Percentiles rank a stretch among this genome's conserved stretches.
These are phyloP conservation scores for Benitochromis conjunctus DNA, from an alignment of 2,113 vertebrate species.

Conservation along the genomic window DNA sequence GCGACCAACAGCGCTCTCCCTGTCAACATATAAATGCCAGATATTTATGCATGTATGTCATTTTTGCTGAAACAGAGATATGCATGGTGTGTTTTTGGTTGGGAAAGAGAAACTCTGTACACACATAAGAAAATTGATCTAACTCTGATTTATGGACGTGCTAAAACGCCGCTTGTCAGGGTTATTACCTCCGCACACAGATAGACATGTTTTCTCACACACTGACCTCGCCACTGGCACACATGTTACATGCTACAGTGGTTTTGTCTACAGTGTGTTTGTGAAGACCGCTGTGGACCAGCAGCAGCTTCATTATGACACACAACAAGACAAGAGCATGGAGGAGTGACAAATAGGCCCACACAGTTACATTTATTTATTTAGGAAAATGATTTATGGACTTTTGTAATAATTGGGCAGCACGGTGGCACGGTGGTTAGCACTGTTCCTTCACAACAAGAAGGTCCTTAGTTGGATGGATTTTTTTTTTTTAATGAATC, in stretches of 20 bases:
- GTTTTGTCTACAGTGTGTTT: conserved; percentile 35
- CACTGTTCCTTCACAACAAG: neutral
- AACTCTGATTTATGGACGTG: conserved; percentile 6
- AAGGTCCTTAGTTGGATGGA: neutral
- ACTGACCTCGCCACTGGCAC: conserved; percentile 18
- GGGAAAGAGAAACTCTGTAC: neutral
- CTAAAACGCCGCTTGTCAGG: neutral
- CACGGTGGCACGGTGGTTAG: neutral
- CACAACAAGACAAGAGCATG: conserved; percentile 6
- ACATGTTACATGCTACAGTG: conserved; percentile 31
- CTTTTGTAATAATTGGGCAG: neutral
- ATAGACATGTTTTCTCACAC: conserved; percentile 53
- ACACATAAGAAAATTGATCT: neutral
- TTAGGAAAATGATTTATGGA: neutral
- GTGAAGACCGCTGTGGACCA: conserved; percentile 43
- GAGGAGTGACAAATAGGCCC: neutral
- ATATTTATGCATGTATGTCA: neutral
- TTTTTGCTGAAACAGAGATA: neutral
- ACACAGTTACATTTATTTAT: neutral
- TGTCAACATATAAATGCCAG: neutral
- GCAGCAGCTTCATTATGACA: conserved; percentile 1
- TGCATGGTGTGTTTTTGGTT: neutral
- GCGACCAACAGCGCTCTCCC: neutral
- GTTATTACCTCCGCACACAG: conserved; percentile 10
- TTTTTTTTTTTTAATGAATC: neutral